Evolutionary conservation across 2,888 invertebrate genomes (phyloP).

Genomic region (Hydroisotoma schaefferi): DNA sequence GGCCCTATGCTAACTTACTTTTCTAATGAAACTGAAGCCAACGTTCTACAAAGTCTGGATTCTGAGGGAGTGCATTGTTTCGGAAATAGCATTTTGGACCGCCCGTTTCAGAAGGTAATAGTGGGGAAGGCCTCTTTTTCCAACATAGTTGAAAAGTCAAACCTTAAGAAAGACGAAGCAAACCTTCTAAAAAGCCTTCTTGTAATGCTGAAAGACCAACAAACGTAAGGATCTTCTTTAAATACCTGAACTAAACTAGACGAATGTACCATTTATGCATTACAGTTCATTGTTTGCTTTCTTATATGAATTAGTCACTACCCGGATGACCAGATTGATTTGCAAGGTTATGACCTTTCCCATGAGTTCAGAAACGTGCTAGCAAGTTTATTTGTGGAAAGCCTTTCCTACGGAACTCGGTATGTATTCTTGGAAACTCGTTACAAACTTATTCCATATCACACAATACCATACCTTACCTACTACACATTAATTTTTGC

Average conservation of each 20-base stretch:
- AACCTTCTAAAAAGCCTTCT: too few species aligned
- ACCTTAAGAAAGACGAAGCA: too few species aligned
- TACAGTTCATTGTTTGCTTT: too few species aligned
- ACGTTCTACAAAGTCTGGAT: not conserved
- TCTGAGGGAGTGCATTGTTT: slow-evolving; percentile 22
- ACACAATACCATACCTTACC: not conserved
- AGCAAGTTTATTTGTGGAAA: too few species aligned
- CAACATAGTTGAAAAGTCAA: too few species aligned
- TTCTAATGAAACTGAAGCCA: slow-evolving; percentile 2
- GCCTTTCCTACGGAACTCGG: slow-evolving; percentile 44
- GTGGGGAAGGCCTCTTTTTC: slow-evolving; percentile 29
- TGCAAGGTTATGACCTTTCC: slow-evolving; percentile 20
- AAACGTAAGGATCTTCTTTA: too few species aligned
- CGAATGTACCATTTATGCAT: too few species aligned
- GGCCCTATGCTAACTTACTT: slow-evolving; percentile 16
- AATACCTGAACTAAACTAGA: too few species aligned
- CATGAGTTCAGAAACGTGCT: too few species aligned
- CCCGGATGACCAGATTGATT: slow-evolving; percentile 26
- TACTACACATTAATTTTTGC: slow-evolving; percentile 37
- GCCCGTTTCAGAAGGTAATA: slow-evolving; percentile 35
- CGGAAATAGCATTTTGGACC: slow-evolving; percentile 34
- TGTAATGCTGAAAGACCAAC: too few species aligned
- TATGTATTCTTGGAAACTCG: not conserved
- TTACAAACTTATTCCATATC: too few species aligned
- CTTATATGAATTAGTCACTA: too few species aligned